These are phyloP conservation scores for Pongo abelii DNA, from an alignment of 2,113 vertebrate species.

Conservation along the genomic window DNA sequence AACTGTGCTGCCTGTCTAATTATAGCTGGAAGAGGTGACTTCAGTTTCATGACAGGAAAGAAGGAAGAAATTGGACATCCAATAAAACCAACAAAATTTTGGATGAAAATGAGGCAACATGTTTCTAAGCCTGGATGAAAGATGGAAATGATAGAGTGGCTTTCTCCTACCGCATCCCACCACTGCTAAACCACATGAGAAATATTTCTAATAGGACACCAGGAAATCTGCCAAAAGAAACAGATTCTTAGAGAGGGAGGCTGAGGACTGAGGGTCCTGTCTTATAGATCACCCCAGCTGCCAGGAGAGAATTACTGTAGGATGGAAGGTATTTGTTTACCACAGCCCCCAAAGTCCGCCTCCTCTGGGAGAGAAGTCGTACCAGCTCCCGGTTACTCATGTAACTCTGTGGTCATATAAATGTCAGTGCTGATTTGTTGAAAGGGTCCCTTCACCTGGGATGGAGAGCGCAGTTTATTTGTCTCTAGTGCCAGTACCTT, in stretches of 20 bases:
- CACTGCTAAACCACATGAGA: background rate
- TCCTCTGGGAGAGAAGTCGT: background rate
- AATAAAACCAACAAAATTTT: background rate
- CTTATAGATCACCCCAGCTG: background rate
- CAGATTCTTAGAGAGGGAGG: background rate
- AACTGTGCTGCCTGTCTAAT: background rate
- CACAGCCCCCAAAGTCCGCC: background rate
- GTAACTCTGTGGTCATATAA: background rate
- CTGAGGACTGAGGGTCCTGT: background rate
- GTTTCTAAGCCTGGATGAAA: background rate
- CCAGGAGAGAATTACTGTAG: background rate
- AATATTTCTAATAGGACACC: background rate
- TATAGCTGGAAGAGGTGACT: background rate
- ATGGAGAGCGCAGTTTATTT: background rate
- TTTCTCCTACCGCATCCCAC: background rate
- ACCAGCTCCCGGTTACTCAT: background rate
- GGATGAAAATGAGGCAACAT: background rate
- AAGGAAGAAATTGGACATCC: background rate
- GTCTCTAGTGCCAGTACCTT: fast-evolving
- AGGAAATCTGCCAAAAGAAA: background rate
- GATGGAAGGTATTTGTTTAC: background rate
- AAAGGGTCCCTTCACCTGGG: background rate
- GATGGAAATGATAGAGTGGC: background rate
- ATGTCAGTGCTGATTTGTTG: background rate
- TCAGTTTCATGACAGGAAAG: background rate